These are phyloP conservation scores for Tetrao urogallus DNA, from an alignment of 2,113 vertebrate species.

Conservation along the genomic window DNA sequence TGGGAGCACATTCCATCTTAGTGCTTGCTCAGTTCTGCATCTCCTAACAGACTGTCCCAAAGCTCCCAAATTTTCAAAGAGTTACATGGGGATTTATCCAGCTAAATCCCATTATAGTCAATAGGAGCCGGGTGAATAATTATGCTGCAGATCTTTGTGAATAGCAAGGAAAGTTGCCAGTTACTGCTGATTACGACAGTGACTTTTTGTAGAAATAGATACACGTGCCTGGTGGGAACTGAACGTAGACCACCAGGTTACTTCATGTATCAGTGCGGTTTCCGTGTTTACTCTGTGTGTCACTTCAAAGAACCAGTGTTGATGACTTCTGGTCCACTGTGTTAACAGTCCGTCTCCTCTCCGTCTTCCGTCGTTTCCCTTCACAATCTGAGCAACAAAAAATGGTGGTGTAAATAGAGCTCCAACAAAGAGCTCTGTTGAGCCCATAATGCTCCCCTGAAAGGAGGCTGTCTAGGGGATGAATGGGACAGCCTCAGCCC, in stretches of 20 bases:
- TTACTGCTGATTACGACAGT: slow-evolving; percentile 24
- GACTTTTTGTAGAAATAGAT: slow-evolving; percentile 10
- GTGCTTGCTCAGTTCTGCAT: neutral
- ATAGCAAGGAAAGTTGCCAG: neutral
- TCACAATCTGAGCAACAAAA: slow-evolving; percentile 66
- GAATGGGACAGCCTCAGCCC: slow-evolving; percentile 63
- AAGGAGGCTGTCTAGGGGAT: slow-evolving; percentile 70
- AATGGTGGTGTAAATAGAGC: slow-evolving; percentile 72
- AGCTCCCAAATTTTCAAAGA: slow-evolving; percentile 64
- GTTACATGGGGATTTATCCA: slow-evolving; percentile 65
- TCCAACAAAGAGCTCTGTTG: slow-evolving; percentile 71
- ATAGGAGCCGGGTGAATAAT: slow-evolving; percentile 38
- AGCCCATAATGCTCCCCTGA: slow-evolving; percentile 71
- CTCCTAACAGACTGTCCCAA: neutral
- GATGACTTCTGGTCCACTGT: slow-evolving; percentile 70
- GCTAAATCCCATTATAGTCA: slow-evolving; percentile 69
- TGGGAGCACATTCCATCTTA: neutral
- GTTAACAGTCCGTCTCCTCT: slow-evolving; percentile 57
- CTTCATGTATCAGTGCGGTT: slow-evolving; percentile 25
- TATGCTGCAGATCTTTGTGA: slow-evolving; percentile 15
- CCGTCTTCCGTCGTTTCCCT: slow-evolving; percentile 70
- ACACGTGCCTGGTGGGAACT: neutral
- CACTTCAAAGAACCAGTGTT: slow-evolving; percentile 57
- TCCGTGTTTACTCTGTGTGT: slow-evolving; percentile 30
- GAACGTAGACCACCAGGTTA: slow-evolving; percentile 43